Base-by-base conservation (phyloP, 2,113 vertebrate species). In the Pollimyrus isidori region DNA sequence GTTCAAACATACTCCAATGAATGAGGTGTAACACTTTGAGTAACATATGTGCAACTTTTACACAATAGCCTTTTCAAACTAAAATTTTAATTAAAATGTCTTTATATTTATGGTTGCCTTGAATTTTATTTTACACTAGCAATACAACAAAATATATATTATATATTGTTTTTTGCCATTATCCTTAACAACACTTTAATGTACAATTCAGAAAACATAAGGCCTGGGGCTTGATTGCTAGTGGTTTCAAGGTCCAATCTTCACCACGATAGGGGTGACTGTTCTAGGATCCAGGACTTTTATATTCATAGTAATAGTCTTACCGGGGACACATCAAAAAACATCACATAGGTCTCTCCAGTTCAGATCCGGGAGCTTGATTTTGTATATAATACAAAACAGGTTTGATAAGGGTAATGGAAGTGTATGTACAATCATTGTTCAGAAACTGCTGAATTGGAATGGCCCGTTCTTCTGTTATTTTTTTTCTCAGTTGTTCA, bases 121-220 rank as follows among this genome's bases (percentile, higher is more conserved):
- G 95, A 95, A 96, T 97, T 97, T 97, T 96, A 96, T 97, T 97
- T 98, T 97, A 98, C 97, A 98, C 97, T 97, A 98, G 97, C 97
- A 98, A 99, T 99, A 99, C 97, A 98, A 99, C 97, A 99, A 99
- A 99, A 99, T 99, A 99, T 97, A 99, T 96, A 99, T 98, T 96
- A 99, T 99, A 99, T 97, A 99, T 96, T 98, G 97, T 96, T 97
- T 96, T 97, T 97, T 96, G 97, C 97, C 96, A 95, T 98, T 97
- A 97, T 95, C 97, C 96, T 97, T 95, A 96, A 97, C 96, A 98
- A 99, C 95, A 97, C 96, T 97, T 98, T 96, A 97, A 96, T 98
- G 96, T 98, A 98, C 97, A 99, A 96, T 97, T 97, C 97, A 97
- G 97, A 97, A 98, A 98, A 99, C 96, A 97, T 99, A 99, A 99